A percentile compares a stretch with the other conserved stretches of the same genome.
Evolutionary conservation across 2,113 vertebrate species (phyloP).

Genomic region (Caranx melampygus): DNA sequence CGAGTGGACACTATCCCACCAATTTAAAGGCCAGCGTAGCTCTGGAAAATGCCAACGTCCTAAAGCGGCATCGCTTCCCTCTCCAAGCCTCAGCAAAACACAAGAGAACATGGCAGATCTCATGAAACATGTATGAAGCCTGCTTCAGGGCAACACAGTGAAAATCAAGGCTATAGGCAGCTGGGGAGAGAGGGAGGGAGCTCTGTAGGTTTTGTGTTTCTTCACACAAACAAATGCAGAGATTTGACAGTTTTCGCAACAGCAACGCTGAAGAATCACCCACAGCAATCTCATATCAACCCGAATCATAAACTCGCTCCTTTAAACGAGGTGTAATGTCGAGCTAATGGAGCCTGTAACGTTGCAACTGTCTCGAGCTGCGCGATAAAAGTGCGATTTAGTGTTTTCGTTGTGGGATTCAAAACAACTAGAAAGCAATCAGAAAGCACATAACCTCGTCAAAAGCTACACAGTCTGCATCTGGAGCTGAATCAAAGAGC

Average conservation of each 20-base stretch:
- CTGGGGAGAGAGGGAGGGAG: slow-evolving; percentile 1
- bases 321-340: slow-evolving; percentile 25
- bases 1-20: slow-evolving; percentile 38
- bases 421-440: slow-evolving; percentile 6
- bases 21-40: slow-evolving; percentile 48
- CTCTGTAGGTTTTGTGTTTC: slow-evolving; percentile 23
- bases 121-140: slow-evolving; percentile 47
- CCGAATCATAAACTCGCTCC: not conserved
- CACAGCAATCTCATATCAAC: slow-evolving; percentile 8
- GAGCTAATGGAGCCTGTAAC: slow-evolving; percentile 42
- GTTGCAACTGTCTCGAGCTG: slow-evolving; percentile 5
- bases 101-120: slow-evolving; percentile 23
- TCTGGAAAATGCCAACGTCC: slow-evolving; percentile 36
- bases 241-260: slow-evolving; percentile 33
- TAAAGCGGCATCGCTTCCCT: not conserved
- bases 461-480: not conserved
- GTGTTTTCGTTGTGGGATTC: not conserved
- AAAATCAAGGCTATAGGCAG: slow-evolving; percentile 18
- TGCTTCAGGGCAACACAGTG: slow-evolving; percentile 17
- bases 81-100: slow-evolving; percentile 12
- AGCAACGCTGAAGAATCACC: not conserved
- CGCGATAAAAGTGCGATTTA: slow-evolving; percentile 1
- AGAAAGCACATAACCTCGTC: not conserved
- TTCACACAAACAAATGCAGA: slow-evolving; percentile 22
- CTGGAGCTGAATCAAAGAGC: not conserved